Percentiles rank a stretch among this genome's conserved stretches.
These are phyloP conservation scores for Bombus superbus DNA, from an alignment of 1,140 invertebrate species.

Conservation along the genomic window DNA sequence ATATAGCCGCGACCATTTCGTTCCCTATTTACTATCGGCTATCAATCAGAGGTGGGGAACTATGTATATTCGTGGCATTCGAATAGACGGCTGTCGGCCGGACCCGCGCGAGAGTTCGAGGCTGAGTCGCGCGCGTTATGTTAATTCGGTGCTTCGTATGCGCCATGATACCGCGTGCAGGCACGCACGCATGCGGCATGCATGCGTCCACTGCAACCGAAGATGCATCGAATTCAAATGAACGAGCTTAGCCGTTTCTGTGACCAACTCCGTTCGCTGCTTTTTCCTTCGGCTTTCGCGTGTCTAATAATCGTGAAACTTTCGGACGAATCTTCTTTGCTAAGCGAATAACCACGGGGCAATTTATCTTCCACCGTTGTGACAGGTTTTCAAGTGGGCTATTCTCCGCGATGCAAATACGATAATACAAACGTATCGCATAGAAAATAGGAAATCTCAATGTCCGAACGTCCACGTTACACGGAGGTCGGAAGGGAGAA, in stretches of 20 bases:
- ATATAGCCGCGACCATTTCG: slow-evolving; percentile 29
- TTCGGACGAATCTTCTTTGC: background rate
- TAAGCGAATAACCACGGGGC: too few species aligned
- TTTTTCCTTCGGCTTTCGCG: slow-evolving; percentile 24
- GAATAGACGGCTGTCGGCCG: slow-evolving; percentile 28
- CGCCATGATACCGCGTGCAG: slow-evolving; percentile 61
- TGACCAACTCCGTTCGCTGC: slow-evolving; percentile 10
- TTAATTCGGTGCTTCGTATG: slow-evolving; percentile 72
- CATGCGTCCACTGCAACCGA: slow-evolving; percentile 42
- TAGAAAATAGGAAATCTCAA: background rate
- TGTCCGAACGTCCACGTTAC: background rate
- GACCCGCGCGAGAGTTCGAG: slow-evolving; percentile 3
- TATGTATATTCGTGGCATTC: slow-evolving; percentile 50
- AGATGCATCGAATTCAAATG: slow-evolving; percentile 71
- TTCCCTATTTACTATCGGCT: slow-evolving; percentile 56
- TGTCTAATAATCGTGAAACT: slow-evolving; percentile 6
- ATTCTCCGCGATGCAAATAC: background rate
- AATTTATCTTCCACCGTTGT: background rate
- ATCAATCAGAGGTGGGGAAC: slow-evolving; percentile 51
- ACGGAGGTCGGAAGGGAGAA: too few species aligned
- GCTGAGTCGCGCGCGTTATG: slow-evolving; percentile 55
- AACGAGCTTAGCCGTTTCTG: slow-evolving; percentile 45
- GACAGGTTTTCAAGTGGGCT: background rate
- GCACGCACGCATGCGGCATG: slow-evolving; percentile 60
- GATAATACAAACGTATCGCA: background rate